Evolutionary conservation across 2,113 vertebrate genomes (phyloP), one percentile per base, ranked within the genome.

Genomic region (Sander lucioperca): DNA sequence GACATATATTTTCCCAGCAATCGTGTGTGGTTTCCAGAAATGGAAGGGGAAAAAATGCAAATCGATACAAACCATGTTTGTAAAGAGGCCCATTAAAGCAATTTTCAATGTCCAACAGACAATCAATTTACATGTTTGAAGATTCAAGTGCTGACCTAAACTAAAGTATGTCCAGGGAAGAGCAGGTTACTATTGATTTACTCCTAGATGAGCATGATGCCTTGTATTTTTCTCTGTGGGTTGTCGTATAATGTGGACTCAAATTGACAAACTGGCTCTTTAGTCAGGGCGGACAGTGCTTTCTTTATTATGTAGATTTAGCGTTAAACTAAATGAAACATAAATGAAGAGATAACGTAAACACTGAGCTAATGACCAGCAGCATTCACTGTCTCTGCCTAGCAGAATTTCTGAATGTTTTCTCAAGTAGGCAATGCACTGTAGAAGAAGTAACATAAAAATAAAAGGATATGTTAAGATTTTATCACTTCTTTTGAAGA

Each of bases 31-130:
- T 23, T 71, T 76, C 43, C 79, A 74, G n/a, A 69, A 68, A 36
- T 43, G 39, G 10, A 79, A 11, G 43, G 57, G 30, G 14, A 67
- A 73, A 74, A 48, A 62, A 92, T 79, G 90, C 85, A 91, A 91
- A 96, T 97, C 96, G 96, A 96, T 96, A 95, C 93, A 96, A 96
- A 97, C 65, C 81, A 58, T 68, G 79, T 96, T 97, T 96, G 90
- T 92, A 95, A 96, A 91, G 89, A 96, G 91, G 93, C 85, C 94
- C 88, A 94, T 95, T 94, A 96, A 93, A 92, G 90, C 79, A 79
- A 92, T 94, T 95, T 95, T 93, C 94, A 95, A 95, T 94, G 89
- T 94, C 84, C 90, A 81, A 91, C 93, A 93, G 91, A 90, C 94
- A 93, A 96, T 96, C 94, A 94, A 95, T 96, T 95, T 91, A 95